phyloP scores from a whole-genome alignment of 2,797 vertebrate genomes.

The Etheostoma perlongum region DNA sequence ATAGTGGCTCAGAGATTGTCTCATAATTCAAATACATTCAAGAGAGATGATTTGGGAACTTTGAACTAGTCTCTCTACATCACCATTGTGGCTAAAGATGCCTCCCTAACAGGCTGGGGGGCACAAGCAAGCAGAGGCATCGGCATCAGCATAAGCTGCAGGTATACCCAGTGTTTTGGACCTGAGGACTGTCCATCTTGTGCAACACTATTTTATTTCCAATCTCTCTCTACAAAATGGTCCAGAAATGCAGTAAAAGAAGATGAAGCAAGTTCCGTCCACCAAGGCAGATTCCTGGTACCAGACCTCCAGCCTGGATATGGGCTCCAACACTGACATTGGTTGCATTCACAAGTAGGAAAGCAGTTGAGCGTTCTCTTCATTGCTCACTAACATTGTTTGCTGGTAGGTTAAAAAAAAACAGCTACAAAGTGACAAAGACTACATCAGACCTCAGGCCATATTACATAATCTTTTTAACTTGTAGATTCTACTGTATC shows the following conservation, averaged over 20 bases:
- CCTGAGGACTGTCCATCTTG: neutral
- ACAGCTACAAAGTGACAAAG: neutral
- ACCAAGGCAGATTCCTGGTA: neutral
- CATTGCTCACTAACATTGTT: neutral
- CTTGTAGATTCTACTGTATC: no score
- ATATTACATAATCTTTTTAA: no score
- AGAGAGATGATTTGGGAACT: conserved; percentile 3
- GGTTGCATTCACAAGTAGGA: neutral
- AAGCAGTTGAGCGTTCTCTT: neutral
- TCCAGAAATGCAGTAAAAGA: neutral
- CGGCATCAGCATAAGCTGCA: neutral
- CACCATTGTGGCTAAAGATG: conserved; percentile 3
- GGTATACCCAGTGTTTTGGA: neutral
- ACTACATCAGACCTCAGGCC: neutral
- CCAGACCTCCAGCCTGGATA: neutral
- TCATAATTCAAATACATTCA: conserved; percentile 19
- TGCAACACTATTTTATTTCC: neutral
- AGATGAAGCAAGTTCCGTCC: neutral
- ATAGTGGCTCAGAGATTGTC: conserved; percentile 20
- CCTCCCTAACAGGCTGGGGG: neutral
- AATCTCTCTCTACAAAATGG: neutral
- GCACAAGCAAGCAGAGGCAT: neutral
- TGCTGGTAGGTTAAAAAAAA: conserved; percentile 17
- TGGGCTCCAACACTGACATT: neutral
- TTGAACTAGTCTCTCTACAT: neutral